A percentile compares a stretch with the other conserved stretches of the same genome.
phyloP scores from a whole-genome alignment of 2,888 invertebrate genomes.

The Drosophila neoperkinsi region DNA sequence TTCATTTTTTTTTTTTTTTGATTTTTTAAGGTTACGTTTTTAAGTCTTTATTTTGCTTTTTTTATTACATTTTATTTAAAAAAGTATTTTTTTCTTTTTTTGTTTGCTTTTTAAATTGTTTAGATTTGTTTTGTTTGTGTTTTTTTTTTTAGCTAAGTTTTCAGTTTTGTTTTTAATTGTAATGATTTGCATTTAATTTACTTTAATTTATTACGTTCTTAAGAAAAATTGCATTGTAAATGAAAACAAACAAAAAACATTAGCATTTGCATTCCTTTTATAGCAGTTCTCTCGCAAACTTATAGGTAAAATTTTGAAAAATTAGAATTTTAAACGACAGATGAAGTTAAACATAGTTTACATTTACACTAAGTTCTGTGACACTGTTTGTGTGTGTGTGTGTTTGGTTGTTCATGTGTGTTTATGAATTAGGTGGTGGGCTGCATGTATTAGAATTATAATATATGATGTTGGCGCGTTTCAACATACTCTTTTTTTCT shows the following conservation, averaged over 20 bases:
- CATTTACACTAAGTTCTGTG: conserved; percentile 66
- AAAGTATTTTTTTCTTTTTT: conserved; percentile 58
- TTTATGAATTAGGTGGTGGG: conserved; percentile 42
- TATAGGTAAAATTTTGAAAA: conserved; percentile 67
- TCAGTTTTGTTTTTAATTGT: conserved; percentile 32
- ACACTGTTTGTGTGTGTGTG: conserved; percentile 45
- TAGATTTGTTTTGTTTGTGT: conserved; percentile 2
- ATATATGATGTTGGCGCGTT: conserved; percentile 37
- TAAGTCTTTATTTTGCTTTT: conserved; percentile 85
- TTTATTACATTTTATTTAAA: conserved; percentile 79
- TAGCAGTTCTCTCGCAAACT: conserved; percentile 49
- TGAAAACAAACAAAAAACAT: conserved; percentile 60
- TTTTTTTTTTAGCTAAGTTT: conserved; percentile 62
- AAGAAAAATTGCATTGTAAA: conserved; percentile 58
- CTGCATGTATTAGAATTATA: conserved; percentile 59
- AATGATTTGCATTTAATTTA: conserved; percentile 47
- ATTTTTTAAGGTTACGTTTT: conserved; percentile 71
- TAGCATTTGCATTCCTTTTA: conserved; percentile 52
- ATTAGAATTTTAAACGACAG: conserved; percentile 61
- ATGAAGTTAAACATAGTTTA: conserved; percentile 55
- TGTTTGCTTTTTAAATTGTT: conserved; percentile 38
- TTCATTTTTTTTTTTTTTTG: conserved; percentile 35
- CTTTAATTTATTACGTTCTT: conserved; percentile 54
- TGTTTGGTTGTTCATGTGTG: conserved; percentile 21
- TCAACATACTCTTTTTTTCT: not conserved